Conservation (phyloP, 2,113 vertebrate species). For the Gobius niger region DNA sequence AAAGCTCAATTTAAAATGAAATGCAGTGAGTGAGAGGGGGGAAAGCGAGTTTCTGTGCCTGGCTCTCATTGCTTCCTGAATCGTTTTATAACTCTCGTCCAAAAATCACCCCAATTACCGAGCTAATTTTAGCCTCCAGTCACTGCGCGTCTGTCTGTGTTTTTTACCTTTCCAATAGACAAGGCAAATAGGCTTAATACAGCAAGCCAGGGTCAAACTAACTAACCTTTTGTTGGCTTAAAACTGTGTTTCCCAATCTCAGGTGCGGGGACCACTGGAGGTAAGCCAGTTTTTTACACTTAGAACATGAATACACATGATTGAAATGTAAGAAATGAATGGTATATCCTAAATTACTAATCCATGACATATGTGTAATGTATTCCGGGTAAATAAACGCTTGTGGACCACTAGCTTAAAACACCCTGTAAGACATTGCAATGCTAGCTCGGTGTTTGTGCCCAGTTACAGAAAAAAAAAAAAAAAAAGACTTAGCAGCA, state of each 20-base stretch:
- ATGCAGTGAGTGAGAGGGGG: constrained; percentile 25
- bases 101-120: constrained; percentile 70
- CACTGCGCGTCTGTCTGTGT: constrained; percentile 36
- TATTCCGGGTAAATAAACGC: too few species aligned
- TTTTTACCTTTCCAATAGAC: constrained; percentile 68
- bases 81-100: constrained; percentile 57
- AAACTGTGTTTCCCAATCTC: background rate
- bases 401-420: constrained; percentile 11
- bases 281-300: too few species aligned
- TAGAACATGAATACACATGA: too few species aligned
- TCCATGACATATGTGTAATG: too few species aligned
- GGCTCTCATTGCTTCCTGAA: constrained; percentile 47
- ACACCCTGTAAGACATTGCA: constrained; percentile 14
- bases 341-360: too few species aligned
- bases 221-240: constrained; percentile 46
- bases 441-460: background rate
- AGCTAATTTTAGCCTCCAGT: constrained; percentile 69
- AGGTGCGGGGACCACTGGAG: too few species aligned
- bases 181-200: constrained; percentile 56
- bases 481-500: constrained; percentile 31
- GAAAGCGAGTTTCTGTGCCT: constrained; percentile 19
- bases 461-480: constrained; percentile 18
- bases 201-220: constrained; percentile 48
- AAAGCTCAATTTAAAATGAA: constrained; percentile 62
- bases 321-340: too few species aligned